phyloP scores from a whole-genome alignment of 2,888 invertebrate species.

The Drosophila algonquin region DNA sequence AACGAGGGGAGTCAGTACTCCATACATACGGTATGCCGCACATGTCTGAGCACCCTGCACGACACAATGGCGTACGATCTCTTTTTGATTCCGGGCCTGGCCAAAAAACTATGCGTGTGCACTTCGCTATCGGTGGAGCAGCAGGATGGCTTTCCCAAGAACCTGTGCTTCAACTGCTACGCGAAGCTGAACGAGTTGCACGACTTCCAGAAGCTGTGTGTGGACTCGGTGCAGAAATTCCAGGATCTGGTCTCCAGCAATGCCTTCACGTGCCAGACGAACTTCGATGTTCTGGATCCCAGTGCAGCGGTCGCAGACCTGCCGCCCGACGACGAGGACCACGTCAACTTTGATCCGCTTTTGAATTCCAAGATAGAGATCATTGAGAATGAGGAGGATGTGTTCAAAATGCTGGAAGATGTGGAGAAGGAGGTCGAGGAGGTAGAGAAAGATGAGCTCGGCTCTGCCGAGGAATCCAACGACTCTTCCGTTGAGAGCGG shows the following conservation, averaged over 20 bases:
- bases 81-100: conserved; percentile 74
- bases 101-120: conserved; percentile 78
- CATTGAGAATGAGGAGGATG: conserved; percentile 78
- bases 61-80: conserved; percentile 64
- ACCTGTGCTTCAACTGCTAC: conserved; percentile 74
- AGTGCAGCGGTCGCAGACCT: conserved; percentile 38
- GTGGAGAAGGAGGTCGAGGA: conserved; percentile 34
- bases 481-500: conserved; percentile 45
- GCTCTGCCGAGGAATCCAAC: conserved; percentile 22
- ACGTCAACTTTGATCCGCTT: conserved; percentile 75
- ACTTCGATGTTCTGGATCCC: conserved; percentile 64
- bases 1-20: conserved; percentile 40
- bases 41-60: conserved; percentile 71
- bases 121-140: conserved; percentile 78
- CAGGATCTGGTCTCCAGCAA: conserved; percentile 66
- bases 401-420: conserved; percentile 67
- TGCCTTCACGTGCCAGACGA: conserved; percentile 34
- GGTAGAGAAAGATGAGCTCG: conserved; percentile 9
- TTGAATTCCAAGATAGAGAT: conserved; percentile 77
- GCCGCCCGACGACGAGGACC: conserved; percentile 71
- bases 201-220: conserved; percentile 79
- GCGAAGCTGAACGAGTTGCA: conserved; percentile 75
- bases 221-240: conserved; percentile 72
- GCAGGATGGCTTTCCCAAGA: conserved; percentile 79
- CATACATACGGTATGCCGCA: conserved; percentile 78